Conservation (phyloP, 2,797 vertebrate species). For the Lutra lutra region DNA sequence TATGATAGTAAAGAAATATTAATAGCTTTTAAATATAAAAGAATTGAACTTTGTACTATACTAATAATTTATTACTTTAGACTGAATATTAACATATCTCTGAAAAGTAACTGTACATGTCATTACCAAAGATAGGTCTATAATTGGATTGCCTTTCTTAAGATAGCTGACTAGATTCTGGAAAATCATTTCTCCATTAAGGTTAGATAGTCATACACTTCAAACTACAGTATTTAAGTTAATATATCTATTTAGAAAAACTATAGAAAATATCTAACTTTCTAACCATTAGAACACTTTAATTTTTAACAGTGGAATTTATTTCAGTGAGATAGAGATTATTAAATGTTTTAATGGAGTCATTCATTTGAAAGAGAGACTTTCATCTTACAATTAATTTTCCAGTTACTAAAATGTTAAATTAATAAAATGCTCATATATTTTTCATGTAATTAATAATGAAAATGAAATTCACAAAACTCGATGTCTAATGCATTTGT, state of each 20-base stretch:
- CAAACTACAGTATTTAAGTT: conserved; percentile 59
- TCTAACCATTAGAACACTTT: conserved; percentile 57
- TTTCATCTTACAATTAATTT: conserved; percentile 74
- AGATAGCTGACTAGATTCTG: conserved; percentile 47
- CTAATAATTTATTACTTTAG: conserved; percentile 28
- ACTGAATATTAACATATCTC: conserved; percentile 40
- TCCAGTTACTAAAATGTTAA: conserved; percentile 68
- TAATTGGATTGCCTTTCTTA: conserved; percentile 48
- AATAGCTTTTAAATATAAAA: conserved; percentile 47
- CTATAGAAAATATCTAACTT: conserved; percentile 61
- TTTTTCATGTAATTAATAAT: conserved; percentile 75
- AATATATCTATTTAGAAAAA: conserved; percentile 61
- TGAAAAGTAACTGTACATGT: conserved; percentile 39
- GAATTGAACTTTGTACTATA: not conserved
- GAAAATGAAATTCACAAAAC: conserved; percentile 45
- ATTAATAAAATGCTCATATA: conserved; percentile 70
- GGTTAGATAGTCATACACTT: conserved; percentile 34
- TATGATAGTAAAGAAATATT: conserved; percentile 36
- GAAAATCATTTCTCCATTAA: conserved; percentile 42
- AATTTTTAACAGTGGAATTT: conserved; percentile 67
- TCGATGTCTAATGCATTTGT: conserved; percentile 12
- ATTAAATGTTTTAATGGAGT: conserved; percentile 71
- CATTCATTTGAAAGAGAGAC: conserved; percentile 69
- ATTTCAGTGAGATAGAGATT: conserved; percentile 68
- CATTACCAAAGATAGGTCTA: conserved; percentile 40